Base-by-base conservation (phyloP, 1,140 invertebrate species). In the Octopus sinensis region DNA sequence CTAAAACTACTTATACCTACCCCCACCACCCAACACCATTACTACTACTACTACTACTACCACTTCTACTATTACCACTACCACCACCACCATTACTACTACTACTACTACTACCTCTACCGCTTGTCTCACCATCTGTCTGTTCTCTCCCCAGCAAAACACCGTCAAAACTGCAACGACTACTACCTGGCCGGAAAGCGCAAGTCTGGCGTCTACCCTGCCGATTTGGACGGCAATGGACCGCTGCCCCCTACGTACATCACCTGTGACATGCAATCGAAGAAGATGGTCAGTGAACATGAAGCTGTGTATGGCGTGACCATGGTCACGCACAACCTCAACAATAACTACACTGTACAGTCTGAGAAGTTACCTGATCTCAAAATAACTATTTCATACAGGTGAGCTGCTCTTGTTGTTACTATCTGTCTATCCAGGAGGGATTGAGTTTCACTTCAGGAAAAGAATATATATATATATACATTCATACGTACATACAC, bases 211-310 rank as follows among this genome's bases (percentile, higher is more conserved):
- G 95, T 97, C 0, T 97, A 97, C 87, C 96, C 91, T 80, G 91
- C 97, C 82, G 96, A 98, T 86, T 96, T 98, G 80, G 96, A 98
- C 89, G 96, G 96, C 4, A 96, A 97, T 88, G 96, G 96, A 0
- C 93, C 94, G 80, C 96, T 96, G 86, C 95, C 96, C 52, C 96
- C 96, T 0, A 95, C 95, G 4, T 93, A 96, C 86, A 96, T 97
- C 0, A 95, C 95, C 85, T 98, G 96, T 88, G 95, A 97, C 86
- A 97, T 98, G 88, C 86, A 82, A 9, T 94, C 96, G 86, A 23
- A 12, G 68, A 23, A 23, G 17, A 23, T 13, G 17, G 5, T 13
- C 5, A 94, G 94, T 30, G 51, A 82, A 9, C 71, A 83, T 13
- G 92, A 94, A 79, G 94, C 86, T 54, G 81, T 96, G 86, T 94